Percentiles rank a stretch among this genome's conserved stretches.
Conservation (phyloP, 2,888 invertebrate species). For the Tryphoninae sp. region DNA sequence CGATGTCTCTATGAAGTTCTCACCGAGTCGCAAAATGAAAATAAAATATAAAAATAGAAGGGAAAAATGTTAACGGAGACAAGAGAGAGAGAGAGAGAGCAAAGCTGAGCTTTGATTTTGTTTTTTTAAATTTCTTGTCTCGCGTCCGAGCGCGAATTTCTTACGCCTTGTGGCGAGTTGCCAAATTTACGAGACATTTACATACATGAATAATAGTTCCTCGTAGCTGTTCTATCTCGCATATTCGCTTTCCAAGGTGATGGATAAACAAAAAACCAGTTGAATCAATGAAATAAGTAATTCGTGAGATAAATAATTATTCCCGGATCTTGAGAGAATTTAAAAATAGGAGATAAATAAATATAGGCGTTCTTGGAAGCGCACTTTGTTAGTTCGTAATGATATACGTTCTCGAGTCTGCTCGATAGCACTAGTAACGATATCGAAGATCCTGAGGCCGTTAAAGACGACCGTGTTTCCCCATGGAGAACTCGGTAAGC, state of each 20-base stretch:
- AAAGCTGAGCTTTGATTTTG: slow-evolving; percentile 6
- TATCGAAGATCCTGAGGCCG: not conserved
- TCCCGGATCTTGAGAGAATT: not conserved
- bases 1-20: not conserved
- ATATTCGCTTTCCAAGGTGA: no score
- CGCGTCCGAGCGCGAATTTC: slow-evolving; percentile 5
- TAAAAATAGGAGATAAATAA: not conserved
- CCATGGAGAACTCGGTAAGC: slow-evolving; percentile 33
- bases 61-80: not conserved
- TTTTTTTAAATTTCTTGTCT: slow-evolving; percentile 14
- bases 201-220: no score
- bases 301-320: no score
- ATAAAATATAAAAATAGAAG: not conserved
- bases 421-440: not conserved
- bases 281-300: no score
- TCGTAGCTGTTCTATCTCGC: no score
- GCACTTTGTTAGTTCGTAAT: not conserved
- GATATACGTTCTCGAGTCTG: not conserved
- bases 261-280: no score
- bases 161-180: slow-evolving; percentile 23
- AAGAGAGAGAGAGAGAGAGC: slow-evolving; percentile 7
- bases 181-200: slow-evolving; percentile 24
- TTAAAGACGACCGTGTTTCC: not conserved
- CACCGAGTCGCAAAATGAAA: not conserved
- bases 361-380: not conserved